A percentile compares a stretch with the other conserved stretches of the same genome.
Conservation (phyloP, 2,113 vertebrate genomes). For the Coracopsis vasa region DNA sequence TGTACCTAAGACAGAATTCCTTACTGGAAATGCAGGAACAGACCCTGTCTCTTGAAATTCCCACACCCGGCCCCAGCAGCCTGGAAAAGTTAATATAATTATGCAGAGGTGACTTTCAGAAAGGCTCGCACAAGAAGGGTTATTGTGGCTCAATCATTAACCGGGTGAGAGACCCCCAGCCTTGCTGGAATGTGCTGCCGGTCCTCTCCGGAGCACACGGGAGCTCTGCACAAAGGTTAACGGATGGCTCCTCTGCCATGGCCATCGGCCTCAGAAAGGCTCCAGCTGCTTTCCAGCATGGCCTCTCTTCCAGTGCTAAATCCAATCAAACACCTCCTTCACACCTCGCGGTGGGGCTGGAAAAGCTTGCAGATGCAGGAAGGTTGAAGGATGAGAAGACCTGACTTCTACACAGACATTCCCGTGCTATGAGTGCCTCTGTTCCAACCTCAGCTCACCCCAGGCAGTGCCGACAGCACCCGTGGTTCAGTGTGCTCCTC, state of each 20-base stretch:
- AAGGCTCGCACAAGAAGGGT: not conserved
- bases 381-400: not conserved
- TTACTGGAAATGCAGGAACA: not conserved
- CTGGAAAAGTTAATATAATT: not conserved
- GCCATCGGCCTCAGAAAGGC: not conserved
- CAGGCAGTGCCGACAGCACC: rapidly evolving
- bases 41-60: not conserved
- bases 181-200: constrained; percentile 30
- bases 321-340: not conserved
- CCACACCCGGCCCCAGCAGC: not conserved
- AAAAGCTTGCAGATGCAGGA: rapidly evolving
- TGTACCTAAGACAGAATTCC: rapidly evolving
- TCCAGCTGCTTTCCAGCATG: rapidly evolving
- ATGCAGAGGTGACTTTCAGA: constrained; percentile 29
- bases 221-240: not conserved
- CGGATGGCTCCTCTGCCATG: not conserved
- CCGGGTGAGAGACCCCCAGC: not conserved
- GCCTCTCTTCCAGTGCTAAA: not conserved
- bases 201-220: not conserved
- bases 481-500: not conserved
- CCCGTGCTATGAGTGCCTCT: rapidly evolving
- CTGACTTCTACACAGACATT: rapidly evolving
- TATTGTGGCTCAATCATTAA: constrained; percentile 70
- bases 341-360: rapidly evolving
- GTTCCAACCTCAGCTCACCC: not conserved